These are phyloP conservation scores for Nymphicus hollandicus DNA, from an alignment of 2,113 vertebrate genomes.

Conservation along the genomic window DNA sequence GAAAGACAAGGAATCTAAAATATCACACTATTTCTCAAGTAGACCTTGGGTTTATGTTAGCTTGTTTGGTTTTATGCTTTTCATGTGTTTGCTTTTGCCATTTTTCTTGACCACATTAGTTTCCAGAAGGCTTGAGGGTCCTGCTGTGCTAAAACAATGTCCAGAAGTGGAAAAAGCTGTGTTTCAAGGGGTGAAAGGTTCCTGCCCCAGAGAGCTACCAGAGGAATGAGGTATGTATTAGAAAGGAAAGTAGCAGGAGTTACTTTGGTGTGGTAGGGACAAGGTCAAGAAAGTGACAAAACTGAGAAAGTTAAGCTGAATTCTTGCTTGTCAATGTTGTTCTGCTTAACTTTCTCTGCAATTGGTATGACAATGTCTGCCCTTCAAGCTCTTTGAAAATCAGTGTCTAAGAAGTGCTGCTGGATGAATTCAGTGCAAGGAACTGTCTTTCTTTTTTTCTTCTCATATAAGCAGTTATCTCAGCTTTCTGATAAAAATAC, in stretches of 20 bases:
- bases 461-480: not conserved
- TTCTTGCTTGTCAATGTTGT: not conserved
- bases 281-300: not conserved
- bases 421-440: not conserved
- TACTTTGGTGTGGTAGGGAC: not conserved
- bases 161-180: not conserved
- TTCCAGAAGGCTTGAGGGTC: not conserved
- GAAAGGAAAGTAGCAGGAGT: not conserved
- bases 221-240: not conserved
- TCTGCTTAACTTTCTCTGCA: not conserved
- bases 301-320: not conserved
- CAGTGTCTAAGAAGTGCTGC: not conserved
- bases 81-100: accelerated
- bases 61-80: not conserved
- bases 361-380: not conserved
- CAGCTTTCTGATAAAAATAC: not conserved
- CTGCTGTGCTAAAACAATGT: not conserved
- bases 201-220: not conserved
- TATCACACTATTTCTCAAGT: not conserved
- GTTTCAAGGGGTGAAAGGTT: not conserved
- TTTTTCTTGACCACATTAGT: not conserved
- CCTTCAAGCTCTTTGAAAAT: not conserved
- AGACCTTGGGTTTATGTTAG: not conserved
- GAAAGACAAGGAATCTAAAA: not conserved
- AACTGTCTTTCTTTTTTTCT: not conserved